A percentile compares a stretch with the other conserved stretches of the same genome.
phyloP scores from a whole-genome alignment of 2,888 invertebrate genomes.

The Scelioninae gen. 2 region DNA sequence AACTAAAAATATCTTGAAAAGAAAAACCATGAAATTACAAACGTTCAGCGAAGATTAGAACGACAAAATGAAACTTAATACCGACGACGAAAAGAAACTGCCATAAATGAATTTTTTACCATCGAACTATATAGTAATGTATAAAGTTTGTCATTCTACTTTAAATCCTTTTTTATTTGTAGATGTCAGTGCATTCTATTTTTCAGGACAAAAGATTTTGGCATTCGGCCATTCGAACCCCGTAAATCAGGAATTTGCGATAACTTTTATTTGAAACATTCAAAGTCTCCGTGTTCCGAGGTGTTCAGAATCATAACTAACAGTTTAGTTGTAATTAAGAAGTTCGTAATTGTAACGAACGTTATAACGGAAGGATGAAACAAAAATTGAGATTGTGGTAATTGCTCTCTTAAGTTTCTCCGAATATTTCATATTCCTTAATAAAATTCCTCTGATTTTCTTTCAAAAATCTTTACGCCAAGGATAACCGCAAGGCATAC shows the following conservation, averaged over 20 bases:
- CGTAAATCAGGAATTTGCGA: slow-evolving; percentile 18
- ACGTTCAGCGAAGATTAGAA: no score
- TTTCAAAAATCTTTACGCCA: slow-evolving; percentile 8
- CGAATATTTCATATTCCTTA: slow-evolving; percentile 12
- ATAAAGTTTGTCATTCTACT: slow-evolving; percentile 10
- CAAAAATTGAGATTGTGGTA: slow-evolving; percentile 18
- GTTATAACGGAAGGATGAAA: not conserved
- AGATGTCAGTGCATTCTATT: no score
- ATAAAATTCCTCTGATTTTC: slow-evolving; percentile 15
- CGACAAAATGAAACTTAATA: not conserved
- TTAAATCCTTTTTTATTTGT: no score
- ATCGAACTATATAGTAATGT: not conserved
- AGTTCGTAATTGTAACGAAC: slow-evolving; percentile 4
- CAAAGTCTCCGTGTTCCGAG: not conserved
- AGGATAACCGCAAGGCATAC: slow-evolving; percentile 10
- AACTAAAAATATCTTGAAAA: no score
- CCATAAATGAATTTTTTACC: not conserved
- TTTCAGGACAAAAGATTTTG: slow-evolving; percentile 28
- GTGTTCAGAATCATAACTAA: slow-evolving; percentile 2
- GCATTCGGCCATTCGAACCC: slow-evolving; percentile 19
- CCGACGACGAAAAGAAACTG: not conserved
- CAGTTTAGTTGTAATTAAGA: slow-evolving; percentile 10
- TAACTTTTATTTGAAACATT: slow-evolving; percentile 31
- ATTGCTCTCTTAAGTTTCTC: slow-evolving; percentile 5
- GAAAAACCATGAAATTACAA: no score